A percentile compares a stretch with the other conserved stretches of the same genome.
phyloP scores from a whole-genome alignment of 1,140 invertebrate species.

The Sycophila sp. region DNA sequence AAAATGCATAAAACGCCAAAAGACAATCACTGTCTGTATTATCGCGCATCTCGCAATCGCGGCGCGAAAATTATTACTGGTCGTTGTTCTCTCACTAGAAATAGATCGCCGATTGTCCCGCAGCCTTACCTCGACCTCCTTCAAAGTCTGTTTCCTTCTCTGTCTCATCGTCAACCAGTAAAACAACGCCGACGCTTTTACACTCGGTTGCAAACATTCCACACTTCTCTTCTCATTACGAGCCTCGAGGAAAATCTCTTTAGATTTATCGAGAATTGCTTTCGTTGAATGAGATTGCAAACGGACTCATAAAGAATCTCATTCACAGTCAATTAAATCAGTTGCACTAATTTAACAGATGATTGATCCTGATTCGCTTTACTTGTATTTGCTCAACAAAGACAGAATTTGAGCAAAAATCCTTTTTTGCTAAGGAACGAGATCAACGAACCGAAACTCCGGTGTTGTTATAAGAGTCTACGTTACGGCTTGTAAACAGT shows the following conservation, averaged over 20 bases:
- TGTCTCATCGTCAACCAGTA: background rate
- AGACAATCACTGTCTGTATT: too few relatives aligned
- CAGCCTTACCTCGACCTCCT: constrained; percentile 54
- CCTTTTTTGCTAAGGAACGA: background rate
- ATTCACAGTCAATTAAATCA: constrained; percentile 23
- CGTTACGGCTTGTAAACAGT: too few relatives aligned
- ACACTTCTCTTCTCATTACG: background rate
- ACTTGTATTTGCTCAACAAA: too few relatives aligned
- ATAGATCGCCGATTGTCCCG: constrained; percentile 48
- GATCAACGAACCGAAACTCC: background rate
- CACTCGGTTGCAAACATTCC: constrained; percentile 41
- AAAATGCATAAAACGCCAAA: too few relatives aligned
- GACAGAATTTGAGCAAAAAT: too few relatives aligned
- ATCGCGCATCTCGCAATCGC: constrained; percentile 21
- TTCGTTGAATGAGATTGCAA: background rate
- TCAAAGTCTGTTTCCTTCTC: constrained; percentile 19
- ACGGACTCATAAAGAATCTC: background rate
- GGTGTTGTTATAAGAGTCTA: too few relatives aligned
- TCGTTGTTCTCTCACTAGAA: constrained; percentile 40
- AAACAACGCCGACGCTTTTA: background rate
- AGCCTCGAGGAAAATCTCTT: constrained; percentile 6
- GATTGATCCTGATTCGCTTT: too few relatives aligned
- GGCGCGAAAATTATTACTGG: constrained; percentile 23
- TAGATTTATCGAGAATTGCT: constrained; percentile 11
- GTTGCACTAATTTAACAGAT: too few relatives aligned